Evolutionary conservation across 2,888 invertebrate genomes (phyloP), one percentile per base, ranked within the genome.

Genomic region (Lasius fuliginosus): DNA sequence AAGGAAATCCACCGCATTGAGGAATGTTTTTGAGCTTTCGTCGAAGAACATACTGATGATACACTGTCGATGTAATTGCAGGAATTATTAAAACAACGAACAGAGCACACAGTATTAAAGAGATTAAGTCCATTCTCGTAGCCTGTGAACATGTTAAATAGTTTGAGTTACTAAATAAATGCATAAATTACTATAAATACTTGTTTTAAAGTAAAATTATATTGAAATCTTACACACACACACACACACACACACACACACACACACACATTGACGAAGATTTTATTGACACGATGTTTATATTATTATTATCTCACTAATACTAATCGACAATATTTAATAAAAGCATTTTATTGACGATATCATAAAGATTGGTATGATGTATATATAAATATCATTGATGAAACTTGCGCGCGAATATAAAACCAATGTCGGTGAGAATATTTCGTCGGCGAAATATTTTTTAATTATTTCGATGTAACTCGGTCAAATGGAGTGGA

Each of bases 51-150:
- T 62, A 62, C 0, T 74, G 8, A 12, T 33, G 6, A 36, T 49
- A 3, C 1, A 82, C 0, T 11, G 2, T 27, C n/a, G 40, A 15
- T 8, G 53, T 9, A 40, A 82, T 9, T 30, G 3, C 8, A 0
- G n/a, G 36, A 1, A 82, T 64, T 15, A 30, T 6, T 40, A 30
- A 1, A 49, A 49, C 27, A 1, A 60, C 0, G 11, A 62, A 18
- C 8, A 75, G 1, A 27, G 30, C 30, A 0, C 12, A 40, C 3
- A 75, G 2, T 15, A 4, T 11, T 12, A 75, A 64, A 62, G 1
- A 53, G 0, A 82, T 42, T 0, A 75, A 15, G 40, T 75, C 30
- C 76, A 82, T 82, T 46, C 4, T 79, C 1, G 46, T 46, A 40
- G 11, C 12, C 77, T 77, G 40, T 12, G 0, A 77, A 77, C 9